These are phyloP conservation scores for Holothuria glaberrima DNA, from an alignment of 35 echinoderm and acorn worm species.

Conservation along the genomic window DNA sequence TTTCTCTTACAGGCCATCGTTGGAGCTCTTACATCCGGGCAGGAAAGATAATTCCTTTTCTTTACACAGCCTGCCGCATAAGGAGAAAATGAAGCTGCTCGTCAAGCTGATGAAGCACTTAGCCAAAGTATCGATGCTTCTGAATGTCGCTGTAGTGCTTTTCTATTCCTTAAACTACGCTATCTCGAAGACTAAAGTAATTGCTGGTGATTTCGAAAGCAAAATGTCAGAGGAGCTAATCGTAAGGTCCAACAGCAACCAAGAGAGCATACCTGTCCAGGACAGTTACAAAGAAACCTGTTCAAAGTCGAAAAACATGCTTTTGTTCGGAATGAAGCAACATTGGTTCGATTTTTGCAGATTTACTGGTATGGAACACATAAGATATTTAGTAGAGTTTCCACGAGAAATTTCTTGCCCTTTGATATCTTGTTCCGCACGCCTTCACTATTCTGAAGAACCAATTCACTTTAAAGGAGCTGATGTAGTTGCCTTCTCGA, in stretches of 20 bases:
- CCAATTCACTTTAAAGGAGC: not conserved
- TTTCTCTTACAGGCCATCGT: no score
- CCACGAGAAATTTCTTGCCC: constrained; percentile 31
- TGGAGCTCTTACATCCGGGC: no score
- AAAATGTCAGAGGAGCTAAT: not conserved
- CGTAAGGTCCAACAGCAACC: not conserved
- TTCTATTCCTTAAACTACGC: constrained; percentile 16
- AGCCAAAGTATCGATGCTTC: constrained; percentile 7
- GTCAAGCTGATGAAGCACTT: constrained; percentile 41
- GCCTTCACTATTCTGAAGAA: constrained; percentile 22
- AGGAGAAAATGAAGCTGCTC: not conserved
- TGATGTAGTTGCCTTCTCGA: constrained; percentile 33
- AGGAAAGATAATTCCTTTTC: no score
- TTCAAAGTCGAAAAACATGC: not conserved
- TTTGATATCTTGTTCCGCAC: not conserved
- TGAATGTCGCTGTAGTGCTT: constrained; percentile 10
- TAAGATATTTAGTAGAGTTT: constrained; percentile 31
- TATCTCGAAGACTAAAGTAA: not conserved
- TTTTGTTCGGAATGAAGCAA: constrained; percentile 51
- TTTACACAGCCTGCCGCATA: no score
- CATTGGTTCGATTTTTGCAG: constrained; percentile 40
- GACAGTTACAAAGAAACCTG: constrained; percentile 15
- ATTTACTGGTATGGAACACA: constrained; percentile 27
- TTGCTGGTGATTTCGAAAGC: not conserved
- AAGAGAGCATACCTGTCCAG: not conserved